These are phyloP conservation scores for Aporophyla lueneburgensis DNA, from an alignment of 2,888 invertebrate genomes.

Conservation along the genomic window DNA sequence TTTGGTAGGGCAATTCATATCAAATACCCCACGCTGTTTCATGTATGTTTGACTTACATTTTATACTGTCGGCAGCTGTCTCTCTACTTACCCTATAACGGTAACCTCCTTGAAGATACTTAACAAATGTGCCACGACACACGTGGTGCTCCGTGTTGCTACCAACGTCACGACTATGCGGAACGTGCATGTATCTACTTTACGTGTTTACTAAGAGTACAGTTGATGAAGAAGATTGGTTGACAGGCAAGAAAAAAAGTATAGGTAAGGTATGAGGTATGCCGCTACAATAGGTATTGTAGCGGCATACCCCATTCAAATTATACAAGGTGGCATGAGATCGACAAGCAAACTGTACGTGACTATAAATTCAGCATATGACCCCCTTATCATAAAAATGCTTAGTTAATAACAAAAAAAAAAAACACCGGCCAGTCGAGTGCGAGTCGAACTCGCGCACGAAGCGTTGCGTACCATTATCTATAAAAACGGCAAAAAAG, in stretches of 20 bases:
- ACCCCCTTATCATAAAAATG: not conserved
- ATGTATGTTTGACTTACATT: not conserved
- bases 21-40: too few species aligned
- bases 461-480: too few species aligned
- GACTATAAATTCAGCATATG: not conserved
- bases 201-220: conserved; percentile 36
- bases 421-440: too few species aligned
- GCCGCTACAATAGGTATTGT: too few species aligned
- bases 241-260: not conserved
- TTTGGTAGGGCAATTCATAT: too few species aligned
- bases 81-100: conserved; percentile 41
- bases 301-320: too few species aligned
- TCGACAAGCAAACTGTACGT: too few species aligned
- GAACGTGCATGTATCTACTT: conserved; percentile 44
- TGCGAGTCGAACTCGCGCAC: too few species aligned
- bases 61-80: not conserved
- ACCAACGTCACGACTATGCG: conserved; percentile 56
- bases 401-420: too few species aligned
- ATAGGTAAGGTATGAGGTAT: too few species aligned
- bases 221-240: conserved; percentile 1
- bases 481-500: too few species aligned
- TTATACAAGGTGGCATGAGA: too few species aligned
- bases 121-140: conserved; percentile 42
- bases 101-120: conserved; percentile 37
- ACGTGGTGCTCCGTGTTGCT: conserved; percentile 44